Evolutionary conservation across 2,797 vertebrate genomes (phyloP).

Genomic region (Manis javanica): DNA sequence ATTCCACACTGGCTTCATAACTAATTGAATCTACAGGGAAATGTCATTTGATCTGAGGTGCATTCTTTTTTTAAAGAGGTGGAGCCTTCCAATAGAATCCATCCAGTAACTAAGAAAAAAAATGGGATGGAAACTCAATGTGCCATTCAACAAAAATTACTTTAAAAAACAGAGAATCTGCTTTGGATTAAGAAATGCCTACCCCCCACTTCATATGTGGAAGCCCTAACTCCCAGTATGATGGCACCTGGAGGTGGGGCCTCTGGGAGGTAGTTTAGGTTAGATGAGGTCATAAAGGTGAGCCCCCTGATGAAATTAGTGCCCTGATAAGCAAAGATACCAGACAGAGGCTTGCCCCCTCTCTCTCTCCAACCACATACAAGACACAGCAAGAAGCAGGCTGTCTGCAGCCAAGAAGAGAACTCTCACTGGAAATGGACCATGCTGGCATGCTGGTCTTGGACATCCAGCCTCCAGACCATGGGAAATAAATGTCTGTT

Average conservation of each 20-base stretch:
- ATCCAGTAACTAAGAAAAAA: neutral
- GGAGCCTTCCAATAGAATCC: neutral
- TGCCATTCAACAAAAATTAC: neutral
- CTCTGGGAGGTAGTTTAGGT: neutral
- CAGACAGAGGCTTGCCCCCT: neutral
- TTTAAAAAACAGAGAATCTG: neutral
- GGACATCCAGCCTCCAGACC: neutral
- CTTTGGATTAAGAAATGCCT: neutral
- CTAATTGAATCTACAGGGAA: conserved; percentile 47
- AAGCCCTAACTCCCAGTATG: too few relatives aligned
- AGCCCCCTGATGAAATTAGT: too few relatives aligned
- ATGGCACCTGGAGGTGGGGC: neutral
- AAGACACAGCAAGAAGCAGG: neutral
- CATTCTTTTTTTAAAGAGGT: neutral
- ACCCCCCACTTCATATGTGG: neutral
- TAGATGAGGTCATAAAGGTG: neutral
- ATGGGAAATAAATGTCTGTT: neutral
- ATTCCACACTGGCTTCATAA: neutral
- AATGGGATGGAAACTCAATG: neutral
- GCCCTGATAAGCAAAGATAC: neutral
- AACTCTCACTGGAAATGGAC: neutral
- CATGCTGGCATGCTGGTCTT: fast-evolving
- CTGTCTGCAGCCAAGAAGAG: neutral
- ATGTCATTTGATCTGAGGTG: neutral
- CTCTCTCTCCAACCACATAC: neutral